phyloP scores from a whole-genome alignment of 2,888 invertebrate genomes.

The Cataglyphis altisquamis region DNA sequence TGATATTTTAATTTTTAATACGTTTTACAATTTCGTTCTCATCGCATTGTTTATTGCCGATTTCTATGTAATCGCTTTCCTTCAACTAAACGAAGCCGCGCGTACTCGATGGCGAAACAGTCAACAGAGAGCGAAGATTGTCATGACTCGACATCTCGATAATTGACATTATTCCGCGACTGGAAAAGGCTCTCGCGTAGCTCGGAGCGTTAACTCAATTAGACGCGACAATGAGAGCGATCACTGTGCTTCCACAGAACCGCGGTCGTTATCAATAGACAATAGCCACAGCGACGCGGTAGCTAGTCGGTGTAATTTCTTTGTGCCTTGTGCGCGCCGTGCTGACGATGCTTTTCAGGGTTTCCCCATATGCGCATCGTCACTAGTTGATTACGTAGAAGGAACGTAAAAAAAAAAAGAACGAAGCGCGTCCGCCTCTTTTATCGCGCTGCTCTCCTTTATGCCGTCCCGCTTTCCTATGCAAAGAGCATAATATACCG shows the following conservation, averaged over 20 bases:
- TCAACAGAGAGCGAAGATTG: slow-evolving; percentile 22
- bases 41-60: not conserved
- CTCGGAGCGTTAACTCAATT: slow-evolving; percentile 70
- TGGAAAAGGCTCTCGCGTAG: slow-evolving; percentile 40
- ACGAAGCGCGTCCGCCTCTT: slow-evolving; percentile 26
- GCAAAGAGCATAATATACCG: slow-evolving; percentile 44
- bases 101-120: not conserved
- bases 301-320: slow-evolving; percentile 37
- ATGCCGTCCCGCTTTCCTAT: slow-evolving; percentile 3
- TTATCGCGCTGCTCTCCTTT: slow-evolving; percentile 44
- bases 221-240: slow-evolving; percentile 63
- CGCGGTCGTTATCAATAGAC: slow-evolving; percentile 66
- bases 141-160: slow-evolving; percentile 42
- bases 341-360: slow-evolving; percentile 45
- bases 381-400: slow-evolving; percentile 1
- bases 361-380: slow-evolving; percentile 34
- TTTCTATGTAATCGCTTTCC: not conserved
- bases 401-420: slow-evolving; percentile 8
- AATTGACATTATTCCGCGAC: slow-evolving; percentile 56
- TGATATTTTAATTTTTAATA: not conserved
- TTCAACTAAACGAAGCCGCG: slow-evolving; percentile 28
- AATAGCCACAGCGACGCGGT: slow-evolving; percentile 37
- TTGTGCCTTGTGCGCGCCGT: slow-evolving; percentile 43
- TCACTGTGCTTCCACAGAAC: slow-evolving; percentile 52
- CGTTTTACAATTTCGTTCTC: not conserved